Evolutionary conservation across 1,140 invertebrate genomes (phyloP), one percentile per base, ranked within the genome.

Genomic region (Drosophila pallidifrons): DNA sequence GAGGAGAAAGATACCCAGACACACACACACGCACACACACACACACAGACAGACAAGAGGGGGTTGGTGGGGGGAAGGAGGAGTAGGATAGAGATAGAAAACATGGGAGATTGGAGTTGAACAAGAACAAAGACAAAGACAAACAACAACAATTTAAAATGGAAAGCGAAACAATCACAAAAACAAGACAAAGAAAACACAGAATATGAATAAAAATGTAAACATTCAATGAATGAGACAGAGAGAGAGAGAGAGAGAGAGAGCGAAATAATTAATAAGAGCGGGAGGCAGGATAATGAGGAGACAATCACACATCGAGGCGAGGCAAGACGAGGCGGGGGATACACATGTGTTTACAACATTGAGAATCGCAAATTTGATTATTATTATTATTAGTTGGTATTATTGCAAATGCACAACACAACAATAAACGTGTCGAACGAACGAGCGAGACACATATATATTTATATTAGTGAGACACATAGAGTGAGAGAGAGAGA

Each of bases 291-390:
- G 7, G 43, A 15, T 46, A 32, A 38, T 10, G 35, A 10, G 8
- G 35, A 16, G 32, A 4, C 41, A 74, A 49, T n/a, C 57, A 74
- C 71, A 69, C 11, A 61, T 16, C 38, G 32, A 25, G 46, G 5
- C 13, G 32, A 25, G 46, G 5, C 13, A 25, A 43, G 11, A 28
- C 30, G 32, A 32, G 57, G n/a, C 20, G 32, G n/a, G 55, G 49
- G 35, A 55, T 45, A 46, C 8, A 74, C 47, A 65, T 32, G 64
- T 68, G 64, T 67, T 68, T 60, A 74, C 71, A 74, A 74, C 71
- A 74, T 75, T 72, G 52, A 72, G 59, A 63, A 64, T 64, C 45
- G 38, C 43, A 41, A 75, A 64, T 59, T 49, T 52, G 47, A 38
- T 38, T 38, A 38, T 38, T 25, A 25, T 20, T 20, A 3, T 25